phyloP scores from a whole-genome alignment of 30 jellyfish, hydroid and myxozoan genomes.

The Aurelia sp. region DNA sequence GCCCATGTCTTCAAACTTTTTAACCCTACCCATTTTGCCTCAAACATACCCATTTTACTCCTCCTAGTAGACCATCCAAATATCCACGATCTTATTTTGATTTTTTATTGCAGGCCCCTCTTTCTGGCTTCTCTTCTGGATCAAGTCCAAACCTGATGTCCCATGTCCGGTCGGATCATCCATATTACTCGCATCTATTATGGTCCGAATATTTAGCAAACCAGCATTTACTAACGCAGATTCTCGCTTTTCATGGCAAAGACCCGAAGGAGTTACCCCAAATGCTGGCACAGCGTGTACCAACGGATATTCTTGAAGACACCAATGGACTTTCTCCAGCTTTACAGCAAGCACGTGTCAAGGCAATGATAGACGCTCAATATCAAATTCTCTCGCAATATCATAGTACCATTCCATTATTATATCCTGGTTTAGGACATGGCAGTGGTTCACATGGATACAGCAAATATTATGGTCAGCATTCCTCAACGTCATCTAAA shows the following conservation, averaged over 20 bases:
- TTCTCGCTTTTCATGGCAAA: constrained; percentile 77
- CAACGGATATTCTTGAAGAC: constrained; percentile 64
- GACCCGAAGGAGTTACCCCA: constrained; percentile 85
- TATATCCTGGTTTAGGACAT: constrained; percentile 65
- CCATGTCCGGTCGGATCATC: constrained; percentile 84
- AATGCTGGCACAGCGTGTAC: constrained; percentile 74
- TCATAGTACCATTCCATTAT: constrained; percentile 54
- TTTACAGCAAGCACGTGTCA: constrained; percentile 79
- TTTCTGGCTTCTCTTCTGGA: constrained; percentile 62
- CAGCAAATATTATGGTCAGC: constrained; percentile 29
- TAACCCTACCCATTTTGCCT: too few species aligned
- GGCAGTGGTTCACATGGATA: constrained; percentile 25
- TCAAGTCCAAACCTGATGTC: constrained; percentile 82
- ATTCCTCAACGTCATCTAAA: constrained; percentile 9
- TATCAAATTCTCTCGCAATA: constrained; percentile 68
- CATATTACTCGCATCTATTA: constrained; percentile 69
- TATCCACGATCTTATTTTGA: too few species aligned
- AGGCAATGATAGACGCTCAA: constrained; percentile 83
- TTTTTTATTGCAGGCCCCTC: constrained; percentile 25
- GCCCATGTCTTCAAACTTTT: too few species aligned
- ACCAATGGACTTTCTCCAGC: constrained; percentile 68
- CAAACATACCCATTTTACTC: too few species aligned
- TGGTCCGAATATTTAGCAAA: constrained; percentile 84
- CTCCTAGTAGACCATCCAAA: too few species aligned
- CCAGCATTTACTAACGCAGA: constrained; percentile 79